Evolutionary conservation across 2,797 vertebrate genomes (phyloP).

Genomic region (Girardinus metallicus): DNA sequence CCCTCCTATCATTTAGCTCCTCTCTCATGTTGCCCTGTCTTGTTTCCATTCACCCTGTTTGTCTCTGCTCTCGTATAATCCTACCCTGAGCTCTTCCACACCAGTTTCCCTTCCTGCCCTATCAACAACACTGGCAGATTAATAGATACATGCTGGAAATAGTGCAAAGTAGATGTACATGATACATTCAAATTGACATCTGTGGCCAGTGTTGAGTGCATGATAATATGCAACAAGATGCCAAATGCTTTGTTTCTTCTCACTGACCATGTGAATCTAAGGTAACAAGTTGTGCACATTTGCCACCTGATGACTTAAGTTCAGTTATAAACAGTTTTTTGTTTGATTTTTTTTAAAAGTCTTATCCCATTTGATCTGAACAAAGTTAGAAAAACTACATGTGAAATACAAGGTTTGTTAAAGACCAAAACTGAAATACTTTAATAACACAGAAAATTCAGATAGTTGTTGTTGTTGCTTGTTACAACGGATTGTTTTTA

Average conservation of each 20-base stretch:
- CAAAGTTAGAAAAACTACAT: background rate
- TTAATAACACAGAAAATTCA: background rate
- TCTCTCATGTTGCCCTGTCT: constrained; percentile 3
- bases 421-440: background rate
- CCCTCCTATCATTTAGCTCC: constrained; percentile 1
- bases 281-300: background rate
- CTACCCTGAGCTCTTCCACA: constrained; percentile 6
- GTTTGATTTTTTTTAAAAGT: no score
- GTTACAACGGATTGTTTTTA: background rate
- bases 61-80: background rate
- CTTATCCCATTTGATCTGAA: background rate
- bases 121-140: constrained; percentile 13
- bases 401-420: no score
- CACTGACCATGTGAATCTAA: background rate
- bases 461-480: background rate
- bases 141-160: background rate
- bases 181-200: background rate
- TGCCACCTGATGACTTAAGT: background rate
- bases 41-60: background rate
- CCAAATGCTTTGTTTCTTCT: background rate
- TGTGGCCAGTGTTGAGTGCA: background rate
- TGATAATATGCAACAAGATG: background rate
- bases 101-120: constrained; percentile 2
- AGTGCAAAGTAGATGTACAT: background rate
- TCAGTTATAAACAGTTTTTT: background rate